These are phyloP conservation scores for Melanotaenia parkinsoni DNA, from an alignment of 2,797 vertebrate genomes.

Conservation along the genomic window DNA sequence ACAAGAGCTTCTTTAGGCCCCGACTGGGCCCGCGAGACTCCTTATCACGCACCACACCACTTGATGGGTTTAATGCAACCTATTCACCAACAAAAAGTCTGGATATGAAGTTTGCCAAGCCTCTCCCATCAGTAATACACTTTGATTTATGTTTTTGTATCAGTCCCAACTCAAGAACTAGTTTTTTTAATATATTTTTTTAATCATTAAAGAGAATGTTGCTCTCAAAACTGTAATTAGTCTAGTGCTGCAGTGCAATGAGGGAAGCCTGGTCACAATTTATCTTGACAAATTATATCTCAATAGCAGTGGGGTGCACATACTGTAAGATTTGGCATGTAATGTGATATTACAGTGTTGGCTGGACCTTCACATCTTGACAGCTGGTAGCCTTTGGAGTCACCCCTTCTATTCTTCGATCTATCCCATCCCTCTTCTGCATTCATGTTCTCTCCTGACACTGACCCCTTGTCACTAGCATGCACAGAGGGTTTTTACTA, in stretches of 20 bases:
- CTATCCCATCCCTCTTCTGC: slow-evolving; percentile 55
- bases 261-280: slow-evolving; percentile 21
- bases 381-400: slow-evolving; percentile 49
- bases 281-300: slow-evolving; percentile 25
- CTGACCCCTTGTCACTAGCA: slow-evolving; percentile 62
- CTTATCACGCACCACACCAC: slow-evolving; percentile 81
- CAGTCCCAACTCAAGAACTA: slow-evolving; percentile 62
- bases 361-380: slow-evolving; percentile 32
- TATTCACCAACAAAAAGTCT: slow-evolving; percentile 88
- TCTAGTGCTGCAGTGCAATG: slow-evolving; percentile 42
- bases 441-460: slow-evolving; percentile 48
- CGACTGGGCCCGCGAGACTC: slow-evolving; percentile 81
- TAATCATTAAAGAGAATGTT: slow-evolving; percentile 41
- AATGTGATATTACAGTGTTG: slow-evolving; percentile 33
- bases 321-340: not conserved
- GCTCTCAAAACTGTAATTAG: slow-evolving; percentile 57
- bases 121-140: slow-evolving; percentile 56
- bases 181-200: slow-evolving; percentile 14
- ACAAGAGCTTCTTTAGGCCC: slow-evolving; percentile 87
- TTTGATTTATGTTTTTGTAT: slow-evolving; percentile 71
- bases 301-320: not conserved
- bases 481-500: slow-evolving; percentile 34
- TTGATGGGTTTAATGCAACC: slow-evolving; percentile 90
- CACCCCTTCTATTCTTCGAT: slow-evolving; percentile 46
- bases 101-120: slow-evolving; percentile 67